Evolutionary conservation across 1,140 invertebrate species (phyloP).

Genomic region (Wiebesia pumilae): DNA sequence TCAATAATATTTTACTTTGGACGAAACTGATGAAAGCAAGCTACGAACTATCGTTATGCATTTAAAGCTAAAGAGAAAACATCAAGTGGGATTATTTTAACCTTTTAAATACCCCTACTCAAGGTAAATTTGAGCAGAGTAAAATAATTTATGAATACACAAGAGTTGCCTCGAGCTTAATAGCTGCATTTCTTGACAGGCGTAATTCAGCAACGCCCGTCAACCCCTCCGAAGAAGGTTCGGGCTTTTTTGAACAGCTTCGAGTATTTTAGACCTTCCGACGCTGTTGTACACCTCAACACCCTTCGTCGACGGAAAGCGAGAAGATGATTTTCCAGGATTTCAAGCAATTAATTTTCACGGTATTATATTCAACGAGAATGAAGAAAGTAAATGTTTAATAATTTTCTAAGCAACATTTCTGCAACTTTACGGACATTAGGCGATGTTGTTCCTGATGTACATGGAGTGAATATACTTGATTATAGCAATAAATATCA

Average conservation of each 20-base stretch:
- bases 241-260: slow-evolving; percentile 50
- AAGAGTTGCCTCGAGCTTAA: slow-evolving; percentile 34
- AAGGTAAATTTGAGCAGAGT: slow-evolving; percentile 13
- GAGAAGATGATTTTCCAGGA: slow-evolving; percentile 32
- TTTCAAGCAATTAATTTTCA: slow-evolving; percentile 44
- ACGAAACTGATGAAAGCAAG: neutral
- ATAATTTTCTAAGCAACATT: neutral
- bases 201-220: slow-evolving; percentile 54
- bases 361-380: neutral
- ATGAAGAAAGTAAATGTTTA: neutral
- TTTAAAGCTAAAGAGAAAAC: neutral
- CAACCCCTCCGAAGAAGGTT: slow-evolving; percentile 17
- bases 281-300: slow-evolving; percentile 55
- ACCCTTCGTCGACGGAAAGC: slow-evolving; percentile 48
- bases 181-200: slow-evolving; percentile 57
- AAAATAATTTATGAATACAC: slow-evolving; percentile 46
- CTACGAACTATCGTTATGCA: neutral
- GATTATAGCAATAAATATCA: neutral
- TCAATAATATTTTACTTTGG: neutral
- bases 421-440: neutral
- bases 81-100: neutral
- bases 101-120: neutral
- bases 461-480: neutral
- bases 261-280: slow-evolving; percentile 57
- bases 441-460: too few species aligned